Evolutionary conservation across 2,888 invertebrate genomes (phyloP), one percentile per base, ranked within the genome.

Genomic region (Sminthurides aquaticus): DNA sequence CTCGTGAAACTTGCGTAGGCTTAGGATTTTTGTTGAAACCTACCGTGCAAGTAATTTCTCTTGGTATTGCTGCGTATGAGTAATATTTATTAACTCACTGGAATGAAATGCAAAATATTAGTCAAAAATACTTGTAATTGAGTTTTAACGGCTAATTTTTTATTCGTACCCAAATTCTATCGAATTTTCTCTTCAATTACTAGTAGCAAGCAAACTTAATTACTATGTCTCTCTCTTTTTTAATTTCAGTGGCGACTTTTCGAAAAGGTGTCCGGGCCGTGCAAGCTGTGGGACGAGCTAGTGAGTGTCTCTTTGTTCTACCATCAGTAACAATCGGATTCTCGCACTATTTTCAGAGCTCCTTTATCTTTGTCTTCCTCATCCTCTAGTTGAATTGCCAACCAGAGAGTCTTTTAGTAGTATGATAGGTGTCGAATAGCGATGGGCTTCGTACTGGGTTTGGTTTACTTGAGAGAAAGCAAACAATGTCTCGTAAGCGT

Each of bases 241-340:
- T 70, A 67, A 64, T 66, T 66, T 80, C 86, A 97, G 97, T 97
- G 92, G 95, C 96, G 81, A 92, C 96, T 83, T 98, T 98, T 91
- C 92, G 96, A 89, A 96, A 97, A 85, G 96, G 97, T 86, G 97
- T 97, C 82, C 91, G 96, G 83, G 96, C 96, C 84, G 92, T 96
- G 84, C 95, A 93, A 86, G 90, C 93, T 88, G 91, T 92, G 83
- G 93, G 94, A 85, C 87, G 93, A 87, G 91, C 93, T 92, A 94
- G 93, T 94, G 93, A 87, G 93, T 93, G 55, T 48, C 48, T 65
- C 24, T 59, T 59, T 26, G 54, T 59, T 34, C 20, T 34, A 29
- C 24, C 22, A 18, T 25, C 56, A n/a, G n/a, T n/a, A n/a, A 52
- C 5, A 52, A 15, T n/a, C n/a, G n/a, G n/a, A n/a, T n/a, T n/a